Evolutionary conservation across 2,888 invertebrate species (phyloP), one percentile per base, ranked within the genome.

Genomic region (Drosophila greeni): DNA sequence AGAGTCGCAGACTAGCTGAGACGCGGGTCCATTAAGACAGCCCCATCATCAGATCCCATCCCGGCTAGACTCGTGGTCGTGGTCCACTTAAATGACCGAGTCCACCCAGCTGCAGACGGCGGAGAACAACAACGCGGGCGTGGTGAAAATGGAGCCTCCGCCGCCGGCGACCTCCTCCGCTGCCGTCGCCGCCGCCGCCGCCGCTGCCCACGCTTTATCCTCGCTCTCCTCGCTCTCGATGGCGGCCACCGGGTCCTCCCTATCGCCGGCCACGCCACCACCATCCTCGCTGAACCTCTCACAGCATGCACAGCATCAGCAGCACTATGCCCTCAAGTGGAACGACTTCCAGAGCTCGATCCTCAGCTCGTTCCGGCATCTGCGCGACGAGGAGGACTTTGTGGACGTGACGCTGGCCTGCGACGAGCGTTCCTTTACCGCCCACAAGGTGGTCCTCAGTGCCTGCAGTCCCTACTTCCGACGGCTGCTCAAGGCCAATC

Each of bases 381-480:
- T 97, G 85, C 91, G 95, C 70, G 96, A 96, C 88, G 95, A 95
- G 89, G 96, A 96, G 90, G 96, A 96, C 90, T 96, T 97, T 89
- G 95, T 96, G 66, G 97, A 97, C 89, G 96, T 96, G 85, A 97
- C 97, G 61, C 91, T 97, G 82, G 97, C 97, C 84, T 97, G 96
- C 91, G 96, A 96, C 87, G 94, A 94, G 83, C 93, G 94, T 82
- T 95, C 95, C 70, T 96, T 96, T 89, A 95, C 95, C 75, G 96
- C 96, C 66, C 96, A 97, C 91, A 96, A 95, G 91, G 92, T 94
- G 83, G 97, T 97, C 82, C 91, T 97, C 74, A 96, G 96, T 74
- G 97, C 97, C 71, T 97, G 97, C 91, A 96, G 96, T 89, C 96
- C 96, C 45, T 97, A 96, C 90, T 97, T 97, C 90, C 92, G 95